Base-by-base conservation (phyloP, 2,797 vertebrate genomes). In the Acanthurus leucopareius region DNA sequence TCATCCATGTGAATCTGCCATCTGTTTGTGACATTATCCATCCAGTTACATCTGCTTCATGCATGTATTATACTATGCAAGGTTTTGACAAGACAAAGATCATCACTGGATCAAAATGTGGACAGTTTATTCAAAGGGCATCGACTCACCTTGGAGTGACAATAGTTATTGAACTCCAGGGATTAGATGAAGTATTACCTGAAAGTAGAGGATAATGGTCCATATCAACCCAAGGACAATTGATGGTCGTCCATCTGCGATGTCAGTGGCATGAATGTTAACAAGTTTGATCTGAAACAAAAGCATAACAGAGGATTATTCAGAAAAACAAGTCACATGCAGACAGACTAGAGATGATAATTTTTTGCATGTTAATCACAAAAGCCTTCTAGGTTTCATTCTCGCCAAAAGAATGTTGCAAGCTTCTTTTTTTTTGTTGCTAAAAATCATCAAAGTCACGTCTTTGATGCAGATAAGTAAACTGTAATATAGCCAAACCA, bases 121-220 rank as follows among this genome's bases (percentile, higher is more conserved):
- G 38, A 32, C 4, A 6, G 7, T 74, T 74, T 54, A 68, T 48
- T 62, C 11, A 0, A 15, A 68, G 51, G 40, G 2, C 57, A 66
- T 22, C 16, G 20, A 22, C 19, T 59, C 20, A 69, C 56, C 16
- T 16, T n/a, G 16, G 54, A 69, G 38, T 35, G 28, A 72, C 5
- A 17, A 45, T 16, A 57, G 56, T 64, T 22, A 76, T 71, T 45
- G 63, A 64, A 68, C 32, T 8, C 22, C 13, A 10, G 10, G 5
- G 6, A 42, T 68, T 22, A 38, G 44, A 74, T 75, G 5, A 19
- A 40, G 40, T 2, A 40, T 38, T 96, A 99, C 98, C 98, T 99
- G 98, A 88, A 99, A 99, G 91, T 99, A 99, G 0, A 99, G 95
- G 92, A 99, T 99, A 74, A 99, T 93, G 70, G 98, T 99, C 98